These are phyloP conservation scores for Lanistes nyassanus DNA, from an alignment of 1,140 invertebrate genomes.

Conservation along the genomic window DNA sequence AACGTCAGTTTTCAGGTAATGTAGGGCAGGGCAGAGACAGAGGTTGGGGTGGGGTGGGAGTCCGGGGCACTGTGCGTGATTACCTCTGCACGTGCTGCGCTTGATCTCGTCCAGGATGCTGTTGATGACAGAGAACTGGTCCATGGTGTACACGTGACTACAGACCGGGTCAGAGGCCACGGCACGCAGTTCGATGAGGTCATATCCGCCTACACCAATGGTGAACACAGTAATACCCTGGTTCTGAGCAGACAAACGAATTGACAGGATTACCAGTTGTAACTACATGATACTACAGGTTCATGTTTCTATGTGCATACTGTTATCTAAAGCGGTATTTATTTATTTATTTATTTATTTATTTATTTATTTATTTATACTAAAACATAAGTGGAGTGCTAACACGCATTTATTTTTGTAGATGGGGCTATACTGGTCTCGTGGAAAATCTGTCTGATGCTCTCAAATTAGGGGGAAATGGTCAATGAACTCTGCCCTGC, in stretches of 20 bases:
- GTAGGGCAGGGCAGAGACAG: no score
- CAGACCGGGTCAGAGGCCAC: constrained; percentile 31
- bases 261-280: background rate
- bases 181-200: constrained; percentile 24
- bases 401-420: no score
- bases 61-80: background rate
- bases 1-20: no score
- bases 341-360: no score
- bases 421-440: no score
- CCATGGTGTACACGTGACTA: constrained; percentile 34
- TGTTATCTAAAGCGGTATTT: no score
- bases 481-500: no score
- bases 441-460: no score
- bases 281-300: background rate
- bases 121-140: constrained; percentile 36
- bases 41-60: no score
- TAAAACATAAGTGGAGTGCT: no score
- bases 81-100: constrained; percentile 41
- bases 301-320: background rate
- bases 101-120: constrained; percentile 36
- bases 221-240: constrained; percentile 34
- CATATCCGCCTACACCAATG: constrained; percentile 32
- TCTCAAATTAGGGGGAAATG: no score
- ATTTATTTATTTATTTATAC: no score
- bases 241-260: background rate